These are phyloP conservation scores for Spodoptera picta DNA, from an alignment of 2,888 invertebrate species.

Conservation along the genomic window DNA sequence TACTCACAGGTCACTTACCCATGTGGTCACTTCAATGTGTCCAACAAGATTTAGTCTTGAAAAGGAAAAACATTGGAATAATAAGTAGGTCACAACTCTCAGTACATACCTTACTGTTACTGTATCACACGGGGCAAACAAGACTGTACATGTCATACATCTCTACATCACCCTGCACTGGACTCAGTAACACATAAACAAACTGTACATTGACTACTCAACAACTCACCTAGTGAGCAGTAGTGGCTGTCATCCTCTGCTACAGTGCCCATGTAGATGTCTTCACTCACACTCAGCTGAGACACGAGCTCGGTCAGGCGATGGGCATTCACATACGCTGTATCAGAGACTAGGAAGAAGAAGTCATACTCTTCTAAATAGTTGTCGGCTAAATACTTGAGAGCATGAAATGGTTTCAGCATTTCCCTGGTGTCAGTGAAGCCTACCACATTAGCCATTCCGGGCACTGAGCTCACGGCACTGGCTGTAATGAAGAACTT, in stretches of 20 bases:
- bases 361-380: constrained; percentile 97
- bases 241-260: constrained; percentile 89
- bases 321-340: constrained; percentile 94
- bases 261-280: constrained; percentile 94
- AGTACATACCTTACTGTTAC: too few relatives aligned
- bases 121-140: too few relatives aligned
- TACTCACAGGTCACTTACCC: too few relatives aligned
- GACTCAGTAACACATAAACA: too few relatives aligned
- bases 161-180: too few relatives aligned
- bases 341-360: constrained; percentile 96
- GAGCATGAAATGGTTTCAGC: constrained; percentile 94
- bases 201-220: not conserved
- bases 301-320: constrained; percentile 92
- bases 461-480: constrained; percentile 70
- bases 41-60: too few relatives aligned
- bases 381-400: constrained; percentile 97
- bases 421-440: constrained; percentile 93
- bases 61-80: too few relatives aligned
- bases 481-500: constrained; percentile 93
- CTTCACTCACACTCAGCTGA: constrained; percentile 94
- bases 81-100: too few relatives aligned
- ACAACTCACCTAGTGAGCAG: constrained; percentile 90
- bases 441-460: constrained; percentile 92
- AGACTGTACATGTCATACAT: too few relatives aligned
- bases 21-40: too few relatives aligned